These are phyloP conservation scores for Onychorhynchus coronatus DNA, from an alignment of 2,113 vertebrate genomes.

Conservation along the genomic window DNA sequence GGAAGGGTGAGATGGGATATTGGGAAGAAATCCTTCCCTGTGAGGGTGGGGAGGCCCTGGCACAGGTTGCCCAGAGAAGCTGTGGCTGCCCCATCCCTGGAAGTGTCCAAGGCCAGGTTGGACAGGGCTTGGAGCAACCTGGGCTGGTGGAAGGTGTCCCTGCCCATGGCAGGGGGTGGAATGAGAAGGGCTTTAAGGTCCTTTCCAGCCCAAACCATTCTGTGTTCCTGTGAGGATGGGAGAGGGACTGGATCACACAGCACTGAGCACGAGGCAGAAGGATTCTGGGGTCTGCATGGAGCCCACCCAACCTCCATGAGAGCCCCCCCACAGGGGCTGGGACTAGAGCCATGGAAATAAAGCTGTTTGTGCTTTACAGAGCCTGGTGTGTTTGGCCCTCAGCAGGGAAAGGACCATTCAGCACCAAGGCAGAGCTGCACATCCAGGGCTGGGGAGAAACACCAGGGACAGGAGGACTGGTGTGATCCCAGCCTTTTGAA, in stretches of 20 bases:
- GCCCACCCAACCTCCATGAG: fast-evolving
- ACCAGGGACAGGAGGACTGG: not conserved
- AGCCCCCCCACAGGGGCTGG: fast-evolving
- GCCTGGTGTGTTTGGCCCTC: fast-evolving
- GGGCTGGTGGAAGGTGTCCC: fast-evolving
- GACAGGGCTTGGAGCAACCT: fast-evolving
- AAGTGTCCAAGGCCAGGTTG: not conserved
- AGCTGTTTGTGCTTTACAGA: not conserved
- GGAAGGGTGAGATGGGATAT: not conserved
- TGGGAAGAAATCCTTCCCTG: not conserved
- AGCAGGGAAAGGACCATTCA: not conserved
- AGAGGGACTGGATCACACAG: not conserved
- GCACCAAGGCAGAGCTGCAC: not conserved
- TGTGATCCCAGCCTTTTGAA: not conserved
- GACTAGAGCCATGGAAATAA: not conserved
- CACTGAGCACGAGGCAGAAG: fast-evolving
- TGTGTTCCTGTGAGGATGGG: not conserved
- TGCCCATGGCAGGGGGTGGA: not conserved
- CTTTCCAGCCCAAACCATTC: not conserved
- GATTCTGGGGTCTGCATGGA: not conserved
- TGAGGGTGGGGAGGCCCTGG: fast-evolving
- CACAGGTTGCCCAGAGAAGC: not conserved
- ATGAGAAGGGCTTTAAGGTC: not conserved
- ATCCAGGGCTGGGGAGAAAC: not conserved
- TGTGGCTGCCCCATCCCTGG: not conserved